A percentile compares a stretch with the other conserved stretches of the same genome.
These are phyloP conservation scores for Xiphias gladius DNA, from an alignment of 2,113 vertebrate genomes.

Conservation along the genomic window DNA sequence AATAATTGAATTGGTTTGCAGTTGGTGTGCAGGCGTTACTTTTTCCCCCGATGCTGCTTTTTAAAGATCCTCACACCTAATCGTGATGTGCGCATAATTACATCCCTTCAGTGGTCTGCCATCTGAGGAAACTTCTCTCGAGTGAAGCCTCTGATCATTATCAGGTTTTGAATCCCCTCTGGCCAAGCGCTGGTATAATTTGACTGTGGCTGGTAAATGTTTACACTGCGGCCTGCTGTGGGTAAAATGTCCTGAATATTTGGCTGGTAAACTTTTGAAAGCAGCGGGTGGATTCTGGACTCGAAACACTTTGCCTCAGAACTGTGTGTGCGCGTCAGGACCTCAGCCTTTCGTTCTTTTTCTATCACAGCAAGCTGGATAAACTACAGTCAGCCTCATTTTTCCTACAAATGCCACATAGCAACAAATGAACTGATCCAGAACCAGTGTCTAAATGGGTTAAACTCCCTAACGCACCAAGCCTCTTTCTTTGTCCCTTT, in stretches of 20 bases:
- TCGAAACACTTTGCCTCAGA: conserved; percentile 24
- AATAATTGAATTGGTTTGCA: too few relatives aligned
- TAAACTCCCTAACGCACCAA: not conserved
- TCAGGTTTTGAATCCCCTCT: not conserved
- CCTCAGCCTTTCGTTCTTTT: conserved; percentile 28
- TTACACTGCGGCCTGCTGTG: not conserved
- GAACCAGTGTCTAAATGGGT: conserved; percentile 4
- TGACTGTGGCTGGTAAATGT: conserved; percentile 44
- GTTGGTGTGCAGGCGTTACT: too few relatives aligned
- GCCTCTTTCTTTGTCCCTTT: not conserved
- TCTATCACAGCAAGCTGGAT: conserved; percentile 39
- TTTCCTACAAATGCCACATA: conserved; percentile 3
- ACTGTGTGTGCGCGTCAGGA: conserved; percentile 29
- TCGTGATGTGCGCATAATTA: not conserved
- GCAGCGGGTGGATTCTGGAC: conserved; percentile 12
- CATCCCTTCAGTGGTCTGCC: too few relatives aligned
- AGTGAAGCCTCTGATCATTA: not conserved
- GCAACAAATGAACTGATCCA: conserved; percentile 11
- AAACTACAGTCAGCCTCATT: conserved; percentile 26
- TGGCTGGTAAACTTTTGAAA: conserved; percentile 37
- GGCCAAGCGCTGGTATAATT: not conserved
- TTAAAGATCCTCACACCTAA: not conserved
- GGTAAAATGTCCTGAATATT: not conserved
- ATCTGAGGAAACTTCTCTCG: too few relatives aligned
- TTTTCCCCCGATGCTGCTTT: too few relatives aligned